Evolutionary conservation across 2,113 vertebrate species (phyloP).

Genomic region (Neopipo cinnamomea): DNA sequence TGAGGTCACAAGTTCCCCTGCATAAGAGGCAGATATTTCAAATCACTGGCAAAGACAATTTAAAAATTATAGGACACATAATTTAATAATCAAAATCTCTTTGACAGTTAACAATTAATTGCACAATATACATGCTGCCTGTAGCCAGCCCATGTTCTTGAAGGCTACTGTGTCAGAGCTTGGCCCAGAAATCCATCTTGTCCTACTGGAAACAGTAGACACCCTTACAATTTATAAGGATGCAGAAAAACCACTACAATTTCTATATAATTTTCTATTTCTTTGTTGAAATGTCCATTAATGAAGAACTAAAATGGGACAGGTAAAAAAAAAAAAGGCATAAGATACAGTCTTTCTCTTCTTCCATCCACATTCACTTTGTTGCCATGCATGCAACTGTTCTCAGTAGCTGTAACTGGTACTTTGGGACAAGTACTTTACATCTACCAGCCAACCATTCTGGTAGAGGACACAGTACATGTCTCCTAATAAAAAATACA

Average conservation of each 20-base stretch:
- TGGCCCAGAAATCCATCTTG: background rate
- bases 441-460: background rate
- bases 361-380: background rate
- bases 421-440: background rate
- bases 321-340: background rate
- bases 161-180: background rate
- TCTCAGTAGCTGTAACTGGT: background rate
- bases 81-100: constrained; percentile 45
- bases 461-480: background rate
- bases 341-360: background rate
- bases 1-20: constrained; percentile 5
- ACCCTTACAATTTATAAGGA: background rate
- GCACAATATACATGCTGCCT: background rate
- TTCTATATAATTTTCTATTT: background rate
- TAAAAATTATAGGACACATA: background rate
- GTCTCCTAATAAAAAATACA: background rate
- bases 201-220: background rate
- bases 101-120: background rate
- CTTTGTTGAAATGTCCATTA: background rate
- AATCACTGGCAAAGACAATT: constrained; percentile 28
- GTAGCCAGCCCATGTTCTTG: background rate
- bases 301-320: background rate
- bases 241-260: background rate
- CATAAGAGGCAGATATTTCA: constrained; percentile 8
- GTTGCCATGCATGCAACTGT: background rate